Percentiles rank a stretch among this genome's conserved stretches.
These are phyloP conservation scores for Leguminivora glycinivorella DNA, from an alignment of 1,140 invertebrate genomes.

Conservation along the genomic window DNA sequence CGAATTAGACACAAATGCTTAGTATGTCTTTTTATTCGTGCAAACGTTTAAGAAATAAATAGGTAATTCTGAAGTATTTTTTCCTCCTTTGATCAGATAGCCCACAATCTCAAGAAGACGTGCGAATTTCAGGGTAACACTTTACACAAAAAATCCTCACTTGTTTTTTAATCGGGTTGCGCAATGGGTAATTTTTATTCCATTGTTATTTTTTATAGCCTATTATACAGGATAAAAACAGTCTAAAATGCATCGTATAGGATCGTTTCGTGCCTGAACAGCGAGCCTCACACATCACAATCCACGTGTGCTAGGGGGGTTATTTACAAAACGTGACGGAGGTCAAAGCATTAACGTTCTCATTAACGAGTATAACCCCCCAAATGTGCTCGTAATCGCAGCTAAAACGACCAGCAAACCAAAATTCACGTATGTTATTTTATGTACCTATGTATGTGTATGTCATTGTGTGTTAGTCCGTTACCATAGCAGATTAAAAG, in stretches of 20 bases:
- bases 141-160: background rate
- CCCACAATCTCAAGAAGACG: background rate
- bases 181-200: background rate
- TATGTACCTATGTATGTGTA: too few relatives aligned
- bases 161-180: background rate
- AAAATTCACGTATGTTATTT: slow-evolving; percentile 21
- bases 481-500: background rate
- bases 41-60: slow-evolving; percentile 9
- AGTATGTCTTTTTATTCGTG: background rate
- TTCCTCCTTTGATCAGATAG: background rate
- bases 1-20: slow-evolving; percentile 30
- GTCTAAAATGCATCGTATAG: slow-evolving; percentile 14
- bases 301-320: background rate
- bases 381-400: slow-evolving; percentile 17
- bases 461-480: slow-evolving; percentile 1
- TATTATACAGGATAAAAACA: slow-evolving; percentile 1
- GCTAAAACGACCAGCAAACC: slow-evolving; percentile 16
- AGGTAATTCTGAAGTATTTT: background rate
- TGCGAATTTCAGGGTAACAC: background rate
- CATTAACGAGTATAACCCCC: slow-evolving; percentile 25
- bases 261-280: slow-evolving; percentile 11
- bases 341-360: slow-evolving; percentile 24
- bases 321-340: slow-evolving; percentile 28
- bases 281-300: slow-evolving; percentile 19
- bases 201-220: slow-evolving; percentile 10